A percentile compares a stretch with the other conserved stretches of the same genome.
Evolutionary conservation across 2,888 invertebrate genomes (phyloP).

Genomic region (Heliconius ismenius): DNA sequence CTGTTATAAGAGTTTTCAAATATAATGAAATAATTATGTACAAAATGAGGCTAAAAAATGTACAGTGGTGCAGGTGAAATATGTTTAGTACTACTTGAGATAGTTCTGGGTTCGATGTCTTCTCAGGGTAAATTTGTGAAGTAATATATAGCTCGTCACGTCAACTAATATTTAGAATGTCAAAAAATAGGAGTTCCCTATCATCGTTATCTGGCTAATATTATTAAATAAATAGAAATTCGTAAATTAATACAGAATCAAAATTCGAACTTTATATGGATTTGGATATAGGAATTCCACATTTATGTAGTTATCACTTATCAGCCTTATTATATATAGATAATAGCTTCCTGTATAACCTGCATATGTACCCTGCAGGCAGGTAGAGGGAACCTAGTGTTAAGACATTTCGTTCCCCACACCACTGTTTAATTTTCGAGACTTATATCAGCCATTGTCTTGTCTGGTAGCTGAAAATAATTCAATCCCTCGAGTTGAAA

Average conservation of each 20-base stretch:
- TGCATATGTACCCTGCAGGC: neutral
- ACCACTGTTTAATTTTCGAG: no score
- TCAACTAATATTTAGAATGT: no score
- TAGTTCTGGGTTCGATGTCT: neutral
- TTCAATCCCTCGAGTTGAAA: neutral
- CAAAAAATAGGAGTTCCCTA: no score
- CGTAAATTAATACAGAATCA: no score
- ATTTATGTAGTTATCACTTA: no score
- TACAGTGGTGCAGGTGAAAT: neutral
- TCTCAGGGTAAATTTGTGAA: neutral
- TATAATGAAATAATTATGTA: neutral
- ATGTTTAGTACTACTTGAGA: neutral
- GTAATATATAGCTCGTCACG: neutral
- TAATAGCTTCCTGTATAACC: no score
- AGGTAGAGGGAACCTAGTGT: neutral
- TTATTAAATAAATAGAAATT: no score
- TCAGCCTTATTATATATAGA: no score
- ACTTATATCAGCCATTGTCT: neutral
- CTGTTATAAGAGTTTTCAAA: neutral
- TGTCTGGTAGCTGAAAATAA: neutral
- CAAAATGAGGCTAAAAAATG: neutral
- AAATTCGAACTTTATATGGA: no score
- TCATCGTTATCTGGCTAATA: no score
- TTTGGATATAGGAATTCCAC: no score
- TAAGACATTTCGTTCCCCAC: neutral